phyloP scores from a whole-genome alignment of 2,888 invertebrate genomes.

The Carcina quercana region DNA sequence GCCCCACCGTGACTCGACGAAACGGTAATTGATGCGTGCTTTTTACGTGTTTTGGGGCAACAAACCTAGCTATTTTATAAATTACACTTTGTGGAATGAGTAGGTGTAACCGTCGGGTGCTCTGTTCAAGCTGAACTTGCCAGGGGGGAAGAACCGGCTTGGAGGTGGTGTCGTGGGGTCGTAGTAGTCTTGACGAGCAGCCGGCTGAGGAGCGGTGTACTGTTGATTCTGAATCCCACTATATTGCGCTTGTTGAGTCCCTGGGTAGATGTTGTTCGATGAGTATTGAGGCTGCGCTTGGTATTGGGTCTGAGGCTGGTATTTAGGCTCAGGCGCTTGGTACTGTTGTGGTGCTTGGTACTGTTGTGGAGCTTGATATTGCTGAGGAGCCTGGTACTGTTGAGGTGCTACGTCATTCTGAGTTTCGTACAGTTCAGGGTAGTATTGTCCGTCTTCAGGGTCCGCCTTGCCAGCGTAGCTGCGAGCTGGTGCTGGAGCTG shows the following conservation, averaged over 20 bases:
- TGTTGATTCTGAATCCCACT: constrained; percentile 54
- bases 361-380: constrained; percentile 48
- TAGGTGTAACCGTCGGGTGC: constrained; percentile 92
- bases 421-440: constrained; percentile 67
- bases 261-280: constrained; percentile 62
- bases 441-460: constrained; percentile 68
- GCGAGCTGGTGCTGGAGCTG: constrained; percentile 63
- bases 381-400: constrained; percentile 43
- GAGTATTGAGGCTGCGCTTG: constrained; percentile 34
- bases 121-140: constrained; percentile 88
- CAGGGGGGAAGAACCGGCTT: constrained; percentile 87
- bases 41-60: constrained; percentile 48
- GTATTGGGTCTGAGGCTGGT: constrained; percentile 44
- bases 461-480: constrained; percentile 62
- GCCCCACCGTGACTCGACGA: constrained; percentile 60
- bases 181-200: constrained; percentile 58
- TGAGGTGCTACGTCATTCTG: constrained; percentile 56
- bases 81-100: constrained; percentile 82
- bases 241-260: constrained; percentile 65
- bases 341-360: constrained; percentile 45
- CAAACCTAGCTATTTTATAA: constrained; percentile 47
- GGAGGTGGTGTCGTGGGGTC: constrained; percentile 79
- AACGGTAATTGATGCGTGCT: constrained; percentile 59
- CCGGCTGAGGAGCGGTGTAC: constrained; percentile 38
- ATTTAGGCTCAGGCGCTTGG: constrained; percentile 47